A percentile compares a stretch with the other conserved stretches of the same genome.
Conservation (phyloP, 2,113 vertebrate species). For the Orthonyx spaldingii region DNA sequence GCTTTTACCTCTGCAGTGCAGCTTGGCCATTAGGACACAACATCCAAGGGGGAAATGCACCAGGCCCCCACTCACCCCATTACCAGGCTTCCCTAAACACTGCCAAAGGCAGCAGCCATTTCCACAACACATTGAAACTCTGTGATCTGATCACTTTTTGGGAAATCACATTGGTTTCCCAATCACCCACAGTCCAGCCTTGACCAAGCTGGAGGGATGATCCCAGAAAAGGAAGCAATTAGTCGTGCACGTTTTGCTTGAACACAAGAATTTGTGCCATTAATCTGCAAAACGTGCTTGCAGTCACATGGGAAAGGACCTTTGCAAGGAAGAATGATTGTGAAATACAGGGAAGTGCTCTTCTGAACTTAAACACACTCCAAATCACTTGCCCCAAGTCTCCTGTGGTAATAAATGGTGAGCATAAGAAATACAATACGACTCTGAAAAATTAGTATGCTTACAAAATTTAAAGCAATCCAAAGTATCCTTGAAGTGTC, state of each 20-base stretch:
- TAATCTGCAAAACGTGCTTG: background rate
- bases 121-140: background rate
- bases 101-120: background rate
- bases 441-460: slow-evolving; percentile 51
- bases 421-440: background rate
- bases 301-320: background rate
- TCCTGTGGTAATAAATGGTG: background rate
- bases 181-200: background rate
- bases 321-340: background rate
- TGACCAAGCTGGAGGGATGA: background rate
- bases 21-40: background rate
- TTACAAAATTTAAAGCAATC: slow-evolving; percentile 50
- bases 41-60: background rate
- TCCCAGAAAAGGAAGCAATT: background rate
- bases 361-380: slow-evolving; percentile 33
- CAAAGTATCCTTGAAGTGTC: slow-evolving; percentile 61
- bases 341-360: background rate
- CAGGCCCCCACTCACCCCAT: background rate
- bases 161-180: background rate
- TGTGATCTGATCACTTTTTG: background rate
- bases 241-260: background rate
- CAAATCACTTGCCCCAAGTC: background rate
- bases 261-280: background rate
- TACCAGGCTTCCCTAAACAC: background rate
- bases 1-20: background rate